These are phyloP conservation scores for Chloromyia formosa DNA, from an alignment of 2,888 invertebrate genomes.

Conservation along the genomic window DNA sequence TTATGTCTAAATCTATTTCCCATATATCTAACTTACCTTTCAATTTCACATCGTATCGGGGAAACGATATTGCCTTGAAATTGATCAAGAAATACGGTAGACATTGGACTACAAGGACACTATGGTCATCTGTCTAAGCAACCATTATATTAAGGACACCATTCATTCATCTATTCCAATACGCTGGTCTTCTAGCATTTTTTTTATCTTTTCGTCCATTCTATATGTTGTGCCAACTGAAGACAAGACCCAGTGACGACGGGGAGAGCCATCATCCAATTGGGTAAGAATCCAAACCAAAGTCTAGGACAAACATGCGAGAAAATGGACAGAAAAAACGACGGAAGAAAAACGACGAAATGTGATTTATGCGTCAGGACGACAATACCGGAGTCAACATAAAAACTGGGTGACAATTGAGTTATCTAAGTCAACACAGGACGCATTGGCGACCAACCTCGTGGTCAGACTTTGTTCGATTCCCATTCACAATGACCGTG, in stretches of 20 bases:
- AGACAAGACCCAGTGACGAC: neutral
- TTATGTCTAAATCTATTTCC: slow-evolving; percentile 26
- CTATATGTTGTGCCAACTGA: neutral
- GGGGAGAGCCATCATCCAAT: neutral
- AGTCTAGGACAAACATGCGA: neutral
- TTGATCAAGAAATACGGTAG: slow-evolving; percentile 40
- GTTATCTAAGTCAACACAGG: slow-evolving; percentile 39
- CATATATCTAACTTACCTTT: slow-evolving; percentile 29
- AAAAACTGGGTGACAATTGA: slow-evolving; percentile 37
- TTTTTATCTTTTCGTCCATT: slow-evolving; percentile 5
- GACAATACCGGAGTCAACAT: neutral
- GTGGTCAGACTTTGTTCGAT: neutral
- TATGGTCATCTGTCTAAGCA: slow-evolving; percentile 28
- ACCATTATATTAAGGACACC: slow-evolving; percentile 15
- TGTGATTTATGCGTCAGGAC: neutral
- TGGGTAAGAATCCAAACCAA: neutral
- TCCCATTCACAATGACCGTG: neutral
- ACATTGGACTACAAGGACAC: slow-evolving; percentile 21
- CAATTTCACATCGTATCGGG: neutral
- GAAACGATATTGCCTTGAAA: slow-evolving; percentile 27
- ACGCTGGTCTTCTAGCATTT: neutral
- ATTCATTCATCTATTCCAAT: neutral
- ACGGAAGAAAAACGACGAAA: slow-evolving; percentile 8
- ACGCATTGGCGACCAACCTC: slow-evolving; percentile 27
- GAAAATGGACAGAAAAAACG: neutral